Evolutionary conservation across 2,888 invertebrate genomes (phyloP), one percentile per base, ranked within the genome.

Genomic region (Rhamphomyia laevipes): DNA sequence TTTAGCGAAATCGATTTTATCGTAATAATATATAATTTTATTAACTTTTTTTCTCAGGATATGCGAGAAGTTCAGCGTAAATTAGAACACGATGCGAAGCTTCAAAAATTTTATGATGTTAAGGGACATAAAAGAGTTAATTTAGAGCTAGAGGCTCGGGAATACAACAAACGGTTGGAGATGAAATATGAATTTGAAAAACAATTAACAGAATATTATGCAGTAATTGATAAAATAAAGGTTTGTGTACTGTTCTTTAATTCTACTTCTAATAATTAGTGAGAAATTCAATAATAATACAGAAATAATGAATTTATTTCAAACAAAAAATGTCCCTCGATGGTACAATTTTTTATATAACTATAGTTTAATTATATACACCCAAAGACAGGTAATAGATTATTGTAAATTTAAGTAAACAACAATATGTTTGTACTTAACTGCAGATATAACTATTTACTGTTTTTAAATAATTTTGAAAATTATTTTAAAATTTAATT

Each of bases 91-190:
- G 89, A 91, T 64, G 73, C 84, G 58, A 87, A 87, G 58, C 71
- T 93, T 30, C 83, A 88, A 59, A 84, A 87, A 61, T 93, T 93
- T 66, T 78, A 92, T 48, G 82, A 84, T 7, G 81, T 86, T 1
- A 92, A 92, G 66, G 86, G 87, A 1, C 88, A 90, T 53, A 84
- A 83, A 56, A 72, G 89, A 2, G 74, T 84, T 37, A 82, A 86
- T 59, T 78, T 79, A 0, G 85, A 86, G 53, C 72, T 87, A 12
- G 84, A 87, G 58, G 80, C 80, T 47, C 84, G 83, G 56, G 85
- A 84, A 15, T 77, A 79, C 46, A 81, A 81, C 57, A 85, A 84
- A 62, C 78, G 80, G 50, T 74, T 79, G 49, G 76, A 77, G 44
- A 80, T 78, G 58, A 77, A 78, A 54, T 81, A 84, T 53, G 77